phyloP scores from a whole-genome alignment of 2,797 vertebrate genomes.

The Channa striata region DNA sequence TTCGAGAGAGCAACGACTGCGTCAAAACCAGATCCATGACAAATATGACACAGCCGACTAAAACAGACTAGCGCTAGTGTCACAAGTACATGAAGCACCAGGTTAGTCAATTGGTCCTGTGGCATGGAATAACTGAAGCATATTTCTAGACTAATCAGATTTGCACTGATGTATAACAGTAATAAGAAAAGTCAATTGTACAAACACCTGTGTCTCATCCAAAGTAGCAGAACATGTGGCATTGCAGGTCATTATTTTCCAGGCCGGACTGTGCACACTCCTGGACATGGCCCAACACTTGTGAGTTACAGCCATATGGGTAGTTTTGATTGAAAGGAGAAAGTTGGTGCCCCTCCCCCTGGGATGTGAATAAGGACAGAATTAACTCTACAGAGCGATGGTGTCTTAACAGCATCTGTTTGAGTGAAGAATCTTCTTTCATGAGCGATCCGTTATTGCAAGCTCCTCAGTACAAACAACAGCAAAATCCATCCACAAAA shows the following conservation, averaged over 20 bases:
- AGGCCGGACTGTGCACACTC: neutral
- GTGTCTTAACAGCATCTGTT: conserved; percentile 22
- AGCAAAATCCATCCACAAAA: conserved; percentile 19
- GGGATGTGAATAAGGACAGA: conserved; percentile 5
- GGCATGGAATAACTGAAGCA: conserved; percentile 13
- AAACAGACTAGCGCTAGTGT: neutral
- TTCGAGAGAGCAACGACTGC: neutral
- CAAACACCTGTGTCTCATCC: neutral
- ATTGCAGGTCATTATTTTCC: neutral
- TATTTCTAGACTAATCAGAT: conserved; percentile 7
- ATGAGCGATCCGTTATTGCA: conserved; percentile 56
- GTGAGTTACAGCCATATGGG: neutral
- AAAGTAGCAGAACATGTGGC: neutral
- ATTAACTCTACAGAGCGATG: conserved; percentile 21
- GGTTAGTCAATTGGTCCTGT: neutral
- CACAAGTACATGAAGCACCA: neutral
- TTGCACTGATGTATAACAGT: conserved; percentile 32
- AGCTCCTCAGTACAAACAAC: conserved; percentile 34
- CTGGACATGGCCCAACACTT: neutral
- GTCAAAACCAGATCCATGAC: neutral
- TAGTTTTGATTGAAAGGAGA: neutral
- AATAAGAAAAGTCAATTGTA: conserved; percentile 21
- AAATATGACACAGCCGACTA: neutral
- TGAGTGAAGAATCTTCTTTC: conserved; percentile 34
- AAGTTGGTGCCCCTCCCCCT: conserved; percentile 19